Evolutionary conservation across 1,140 invertebrate genomes (phyloP).

Genomic region (Mya arenaria): DNA sequence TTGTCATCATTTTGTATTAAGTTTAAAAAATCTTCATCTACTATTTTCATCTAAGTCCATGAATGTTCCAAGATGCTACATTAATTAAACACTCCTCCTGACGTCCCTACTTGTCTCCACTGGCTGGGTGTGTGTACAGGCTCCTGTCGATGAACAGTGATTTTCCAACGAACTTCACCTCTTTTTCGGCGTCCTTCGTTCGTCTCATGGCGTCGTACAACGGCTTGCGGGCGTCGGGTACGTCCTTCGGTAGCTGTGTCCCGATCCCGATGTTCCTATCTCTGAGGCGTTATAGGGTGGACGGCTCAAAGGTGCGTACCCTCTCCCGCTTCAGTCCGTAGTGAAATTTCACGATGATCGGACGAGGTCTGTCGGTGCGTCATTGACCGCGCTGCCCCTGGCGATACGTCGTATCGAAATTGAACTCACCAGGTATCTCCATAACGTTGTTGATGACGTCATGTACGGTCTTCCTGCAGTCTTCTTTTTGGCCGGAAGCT

Average conservation of each 20-base stretch:
- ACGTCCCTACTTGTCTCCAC: neutral
- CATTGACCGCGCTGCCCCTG: too few relatives aligned
- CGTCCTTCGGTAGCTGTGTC: neutral
- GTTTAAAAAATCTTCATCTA: neutral
- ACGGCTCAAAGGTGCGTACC: neutral
- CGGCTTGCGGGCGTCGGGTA: neutral
- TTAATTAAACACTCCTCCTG: neutral
- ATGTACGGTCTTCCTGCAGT: too few relatives aligned
- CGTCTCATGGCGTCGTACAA: neutral
- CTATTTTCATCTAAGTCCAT: neutral
- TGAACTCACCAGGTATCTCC: too few relatives aligned
- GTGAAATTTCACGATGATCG: neutral
- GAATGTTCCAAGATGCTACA: neutral
- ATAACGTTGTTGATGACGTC: too few relatives aligned
- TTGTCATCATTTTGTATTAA: neutral
- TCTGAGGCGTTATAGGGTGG: neutral
- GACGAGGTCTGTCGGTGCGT: neutral
- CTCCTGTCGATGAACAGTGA: neutral
- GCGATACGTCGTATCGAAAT: too few relatives aligned
- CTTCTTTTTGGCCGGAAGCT: too few relatives aligned
- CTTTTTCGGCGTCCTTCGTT: neutral
- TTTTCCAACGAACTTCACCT: neutral
- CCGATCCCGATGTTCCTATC: neutral
- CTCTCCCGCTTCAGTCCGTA: neutral
- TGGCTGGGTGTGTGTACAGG: neutral